Evolutionary conservation across 2,888 invertebrate genomes (phyloP).

Genomic region (Protophormia terraenovae): DNA sequence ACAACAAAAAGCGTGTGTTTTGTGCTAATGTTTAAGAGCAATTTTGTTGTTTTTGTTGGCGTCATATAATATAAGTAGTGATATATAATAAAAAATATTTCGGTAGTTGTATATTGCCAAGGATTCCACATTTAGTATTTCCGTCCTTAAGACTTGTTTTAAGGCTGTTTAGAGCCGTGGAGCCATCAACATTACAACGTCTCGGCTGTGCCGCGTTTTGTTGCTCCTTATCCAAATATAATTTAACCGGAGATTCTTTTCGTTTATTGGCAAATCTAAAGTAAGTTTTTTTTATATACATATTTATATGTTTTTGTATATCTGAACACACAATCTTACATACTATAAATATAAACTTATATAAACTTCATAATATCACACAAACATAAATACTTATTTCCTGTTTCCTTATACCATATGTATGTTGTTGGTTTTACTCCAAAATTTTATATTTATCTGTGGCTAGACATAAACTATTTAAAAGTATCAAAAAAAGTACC

Average conservation of each 20-base stretch:
- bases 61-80: slow-evolving; percentile 38
- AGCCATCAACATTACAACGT: slow-evolving; percentile 74
- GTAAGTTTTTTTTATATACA: slow-evolving; percentile 77
- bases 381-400: neutral
- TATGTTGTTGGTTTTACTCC: slow-evolving; percentile 1
- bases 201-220: slow-evolving; percentile 77
- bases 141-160: slow-evolving; percentile 59
- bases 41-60: slow-evolving; percentile 46
- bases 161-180: slow-evolving; percentile 71
- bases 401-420: neutral
- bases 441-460: slow-evolving; percentile 1
- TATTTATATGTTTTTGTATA: slow-evolving; percentile 17
- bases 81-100: slow-evolving; percentile 29
- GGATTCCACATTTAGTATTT: slow-evolving; percentile 62
- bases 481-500: slow-evolving; percentile 10
- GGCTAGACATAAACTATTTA: slow-evolving; percentile 59
- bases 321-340: neutral
- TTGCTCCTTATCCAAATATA: slow-evolving; percentile 77
- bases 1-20: neutral
- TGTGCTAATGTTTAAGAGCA: neutral
- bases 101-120: slow-evolving; percentile 70
- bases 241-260: slow-evolving; percentile 74
- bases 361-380: slow-evolving; percentile 3
- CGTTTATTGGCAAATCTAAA: slow-evolving; percentile 79
- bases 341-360: neutral